These are phyloP conservation scores for Pristionchus maxplancki DNA, from an alignment of 2,888 invertebrate genomes.

Conservation along the genomic window DNA sequence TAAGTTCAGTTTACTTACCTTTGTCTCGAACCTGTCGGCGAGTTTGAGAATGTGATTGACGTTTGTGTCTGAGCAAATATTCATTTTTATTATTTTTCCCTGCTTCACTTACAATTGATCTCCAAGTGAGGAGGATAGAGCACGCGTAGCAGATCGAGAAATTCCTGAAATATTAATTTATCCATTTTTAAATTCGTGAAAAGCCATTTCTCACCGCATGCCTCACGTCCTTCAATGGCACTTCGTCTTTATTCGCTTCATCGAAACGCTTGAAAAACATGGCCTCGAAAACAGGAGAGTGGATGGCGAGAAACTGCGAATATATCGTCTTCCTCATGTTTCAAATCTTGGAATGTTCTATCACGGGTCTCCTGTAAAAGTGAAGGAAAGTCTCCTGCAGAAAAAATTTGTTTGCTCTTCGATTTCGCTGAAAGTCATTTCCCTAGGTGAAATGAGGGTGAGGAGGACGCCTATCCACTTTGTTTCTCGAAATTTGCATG, in stretches of 20 bases:
- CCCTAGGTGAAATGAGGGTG: too few relatives aligned
- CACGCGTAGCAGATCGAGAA: neutral
- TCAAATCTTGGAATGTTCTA: too few relatives aligned
- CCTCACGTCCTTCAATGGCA: neutral
- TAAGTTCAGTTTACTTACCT: neutral
- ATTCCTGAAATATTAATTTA: neutral
- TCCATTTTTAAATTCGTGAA: neutral
- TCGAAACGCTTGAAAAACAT: neutral
- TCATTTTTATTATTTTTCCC: neutral
- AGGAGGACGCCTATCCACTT: too few relatives aligned
- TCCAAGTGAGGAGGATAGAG: neutral
- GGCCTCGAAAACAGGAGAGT: neutral
- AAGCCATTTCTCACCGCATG: neutral
- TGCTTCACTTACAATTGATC: neutral
- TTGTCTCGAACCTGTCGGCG: neutral
- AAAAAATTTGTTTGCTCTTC: too few relatives aligned
- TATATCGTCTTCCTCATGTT: too few relatives aligned
- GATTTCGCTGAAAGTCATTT: too few relatives aligned
- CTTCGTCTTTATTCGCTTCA: neutral
- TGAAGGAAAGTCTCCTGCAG: too few relatives aligned
- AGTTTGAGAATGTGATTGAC: neutral
- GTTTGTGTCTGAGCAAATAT: neutral
- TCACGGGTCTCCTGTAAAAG: too few relatives aligned
- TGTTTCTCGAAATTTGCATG: too few relatives aligned
- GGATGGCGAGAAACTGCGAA: neutral